These are phyloP conservation scores for Morone chrysops DNA, from an alignment of 2,113 vertebrate genomes.

Conservation along the genomic window DNA sequence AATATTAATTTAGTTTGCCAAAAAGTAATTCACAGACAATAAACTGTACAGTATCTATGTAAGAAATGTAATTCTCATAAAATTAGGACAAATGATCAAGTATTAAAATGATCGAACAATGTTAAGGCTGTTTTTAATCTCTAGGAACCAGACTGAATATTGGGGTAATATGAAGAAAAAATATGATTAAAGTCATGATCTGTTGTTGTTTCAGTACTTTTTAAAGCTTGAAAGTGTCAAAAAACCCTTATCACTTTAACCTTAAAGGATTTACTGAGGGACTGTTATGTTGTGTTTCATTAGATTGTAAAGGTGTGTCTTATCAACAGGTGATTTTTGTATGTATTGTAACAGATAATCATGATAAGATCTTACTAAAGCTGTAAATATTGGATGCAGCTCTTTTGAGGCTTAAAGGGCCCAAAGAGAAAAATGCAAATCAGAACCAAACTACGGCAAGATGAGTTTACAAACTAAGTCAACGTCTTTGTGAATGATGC, in stretches of 20 bases:
- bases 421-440: constrained; percentile 56
- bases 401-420: neutral
- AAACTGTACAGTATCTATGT: too few species aligned
- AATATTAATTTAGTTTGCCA: neutral
- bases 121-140: too few species aligned
- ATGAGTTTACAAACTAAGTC: neutral
- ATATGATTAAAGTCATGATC: too few species aligned
- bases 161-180: too few species aligned
- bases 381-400: neutral
- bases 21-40: neutral
- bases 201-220: too few species aligned
- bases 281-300: neutral
- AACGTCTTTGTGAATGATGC: constrained; percentile 30
- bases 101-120: too few species aligned
- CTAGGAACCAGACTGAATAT: too few species aligned
- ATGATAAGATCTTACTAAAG: neutral
- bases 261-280: neutral
- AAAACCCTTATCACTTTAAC: neutral
- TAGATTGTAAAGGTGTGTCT: neutral
- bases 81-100: too few species aligned
- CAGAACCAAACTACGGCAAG: constrained; percentile 20
- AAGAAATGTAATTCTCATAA: too few species aligned
- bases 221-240: neutral
- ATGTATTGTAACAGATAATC: neutral
- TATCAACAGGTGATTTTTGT: neutral